phyloP scores from a whole-genome alignment of 2,113 vertebrate genomes.

The Chinchilla lanigera region DNA sequence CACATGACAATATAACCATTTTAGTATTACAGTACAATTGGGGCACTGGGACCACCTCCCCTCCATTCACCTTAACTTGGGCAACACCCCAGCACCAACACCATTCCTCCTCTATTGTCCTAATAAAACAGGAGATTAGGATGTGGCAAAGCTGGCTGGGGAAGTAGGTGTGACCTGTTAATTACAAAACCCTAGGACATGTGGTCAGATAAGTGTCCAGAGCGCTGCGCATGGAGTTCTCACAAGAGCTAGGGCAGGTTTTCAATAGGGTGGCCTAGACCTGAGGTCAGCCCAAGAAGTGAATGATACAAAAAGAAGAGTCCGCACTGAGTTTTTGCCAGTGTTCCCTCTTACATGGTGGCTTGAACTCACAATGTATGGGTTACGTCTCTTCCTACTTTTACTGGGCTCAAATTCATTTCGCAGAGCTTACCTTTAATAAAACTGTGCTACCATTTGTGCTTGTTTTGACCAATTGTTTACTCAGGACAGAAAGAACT shows the following conservation, averaged over 20 bases:
- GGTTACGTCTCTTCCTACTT: neutral
- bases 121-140: neutral
- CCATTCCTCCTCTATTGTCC: neutral
- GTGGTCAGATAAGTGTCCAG: neutral
- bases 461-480: neutral
- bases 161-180: neutral
- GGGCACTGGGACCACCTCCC: neutral
- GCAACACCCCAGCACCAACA: neutral
- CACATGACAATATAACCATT: neutral
- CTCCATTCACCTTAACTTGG: neutral
- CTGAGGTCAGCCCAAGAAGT: neutral
- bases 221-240: neutral
- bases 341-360: neutral
- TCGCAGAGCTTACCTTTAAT: neutral
- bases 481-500: neutral
- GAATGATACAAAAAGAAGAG: neutral
- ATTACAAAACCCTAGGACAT: neutral
- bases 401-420: neutral
- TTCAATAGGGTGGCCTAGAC: neutral
- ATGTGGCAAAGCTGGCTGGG: neutral
- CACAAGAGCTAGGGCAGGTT: neutral
- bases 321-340: neutral
- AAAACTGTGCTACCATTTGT: neutral
- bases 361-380: neutral
- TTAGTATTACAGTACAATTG: neutral